Conservation (phyloP, 2,888 invertebrate genomes). For the Flexamia atlantica region DNA sequence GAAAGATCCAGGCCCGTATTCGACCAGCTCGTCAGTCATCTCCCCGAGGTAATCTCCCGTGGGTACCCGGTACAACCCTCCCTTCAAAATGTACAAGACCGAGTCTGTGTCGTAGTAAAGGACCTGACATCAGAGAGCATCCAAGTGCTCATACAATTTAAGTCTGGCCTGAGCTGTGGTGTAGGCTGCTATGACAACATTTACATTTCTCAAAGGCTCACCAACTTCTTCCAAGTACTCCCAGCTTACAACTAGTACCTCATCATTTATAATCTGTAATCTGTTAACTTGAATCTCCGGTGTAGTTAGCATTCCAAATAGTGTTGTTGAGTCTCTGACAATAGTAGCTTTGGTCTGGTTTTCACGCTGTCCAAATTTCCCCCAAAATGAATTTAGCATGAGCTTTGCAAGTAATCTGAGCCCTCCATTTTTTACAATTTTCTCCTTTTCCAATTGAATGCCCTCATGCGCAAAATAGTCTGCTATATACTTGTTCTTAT, state of each 20-base stretch:
- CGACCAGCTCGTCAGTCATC: slow-evolving; percentile 58
- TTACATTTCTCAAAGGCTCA: slow-evolving; percentile 40
- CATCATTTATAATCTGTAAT: slow-evolving; percentile 10
- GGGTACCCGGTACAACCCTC: slow-evolving; percentile 51
- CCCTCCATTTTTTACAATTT: slow-evolving; percentile 68
- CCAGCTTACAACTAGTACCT: slow-evolving; percentile 7
- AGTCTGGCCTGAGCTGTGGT: slow-evolving; percentile 60
- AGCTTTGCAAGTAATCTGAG: slow-evolving; percentile 68
- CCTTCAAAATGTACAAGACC: slow-evolving; percentile 30
- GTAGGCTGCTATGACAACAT: slow-evolving; percentile 53
- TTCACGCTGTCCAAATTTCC: slow-evolving; percentile 68
- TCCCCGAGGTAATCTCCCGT: slow-evolving; percentile 62
- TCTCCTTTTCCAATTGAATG: slow-evolving; percentile 66
- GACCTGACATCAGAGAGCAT: slow-evolving; percentile 4
- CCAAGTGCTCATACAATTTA: slow-evolving; percentile 48
- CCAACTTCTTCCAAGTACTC: slow-evolving; percentile 31
- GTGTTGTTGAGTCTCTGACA: not conserved
- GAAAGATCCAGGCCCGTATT: slow-evolving; percentile 35
- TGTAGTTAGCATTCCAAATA: slow-evolving; percentile 38
- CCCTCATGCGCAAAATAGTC: slow-evolving; percentile 64
- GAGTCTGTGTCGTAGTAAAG: slow-evolving; percentile 61
- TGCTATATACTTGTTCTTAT: slow-evolving; percentile 52
- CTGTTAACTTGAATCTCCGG: slow-evolving; percentile 16
- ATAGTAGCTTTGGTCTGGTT: slow-evolving; percentile 69
- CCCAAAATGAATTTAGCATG: slow-evolving; percentile 69